These are phyloP conservation scores for Aphaenogaster ashmeadi DNA, from an alignment of 1,140 invertebrate genomes.

Conservation along the genomic window DNA sequence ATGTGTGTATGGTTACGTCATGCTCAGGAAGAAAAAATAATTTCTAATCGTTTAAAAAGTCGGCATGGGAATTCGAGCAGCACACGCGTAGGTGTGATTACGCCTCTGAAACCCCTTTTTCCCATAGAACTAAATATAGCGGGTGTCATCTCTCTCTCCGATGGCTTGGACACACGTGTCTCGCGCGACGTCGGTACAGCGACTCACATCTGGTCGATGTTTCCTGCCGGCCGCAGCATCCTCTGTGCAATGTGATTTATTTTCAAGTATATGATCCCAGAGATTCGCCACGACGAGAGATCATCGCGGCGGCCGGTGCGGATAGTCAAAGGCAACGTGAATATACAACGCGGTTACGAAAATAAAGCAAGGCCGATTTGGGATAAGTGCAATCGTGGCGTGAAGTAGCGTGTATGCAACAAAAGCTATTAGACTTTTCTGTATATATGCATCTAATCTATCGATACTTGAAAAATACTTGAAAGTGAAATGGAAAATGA, in stretches of 20 bases:
- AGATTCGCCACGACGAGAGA: constrained; percentile 63
- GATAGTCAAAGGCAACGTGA: constrained; percentile 44
- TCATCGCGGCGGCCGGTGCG: constrained; percentile 7
- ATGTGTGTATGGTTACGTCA: not conserved
- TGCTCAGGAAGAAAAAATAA: not conserved
- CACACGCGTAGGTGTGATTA: constrained; percentile 74
- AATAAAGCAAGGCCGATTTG: constrained; percentile 20
- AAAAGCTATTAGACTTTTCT: not conserved
- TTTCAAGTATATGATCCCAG: constrained; percentile 69
- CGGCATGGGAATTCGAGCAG: constrained; percentile 30
- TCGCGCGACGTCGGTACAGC: constrained; percentile 49
- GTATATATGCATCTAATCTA: not conserved
- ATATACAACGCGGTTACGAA: constrained; percentile 42
- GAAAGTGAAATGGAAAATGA: not conserved
- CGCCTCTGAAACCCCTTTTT: constrained; percentile 77
- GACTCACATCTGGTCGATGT: constrained; percentile 74
- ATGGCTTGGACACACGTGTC: constrained; percentile 77
- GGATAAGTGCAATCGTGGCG: not conserved
- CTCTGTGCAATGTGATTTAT: constrained; percentile 74
- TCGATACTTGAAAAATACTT: not conserved
- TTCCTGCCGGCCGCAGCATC: constrained; percentile 69
- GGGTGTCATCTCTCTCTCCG: constrained; percentile 71
- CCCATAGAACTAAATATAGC: constrained; percentile 83
- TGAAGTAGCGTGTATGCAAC: not conserved
- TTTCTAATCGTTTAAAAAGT: not conserved